Percentiles rank a stretch among this genome's conserved stretches.
Evolutionary conservation across 2,888 invertebrate species (phyloP).

Genomic region (Andrena camellia): DNA sequence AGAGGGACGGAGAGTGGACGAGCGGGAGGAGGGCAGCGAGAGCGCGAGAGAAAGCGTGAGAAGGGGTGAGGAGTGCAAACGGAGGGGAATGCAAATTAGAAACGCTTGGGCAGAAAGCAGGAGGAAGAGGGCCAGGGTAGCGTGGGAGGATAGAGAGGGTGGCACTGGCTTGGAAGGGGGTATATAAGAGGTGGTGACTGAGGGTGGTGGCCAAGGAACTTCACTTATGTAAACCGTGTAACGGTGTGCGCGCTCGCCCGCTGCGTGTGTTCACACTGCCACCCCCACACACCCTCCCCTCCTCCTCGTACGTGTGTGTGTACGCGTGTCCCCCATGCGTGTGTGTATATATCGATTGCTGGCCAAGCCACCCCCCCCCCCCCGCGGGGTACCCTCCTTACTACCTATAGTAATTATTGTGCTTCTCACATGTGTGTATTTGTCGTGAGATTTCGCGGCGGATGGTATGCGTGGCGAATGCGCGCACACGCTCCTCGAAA

Average conservation of each 20-base stretch:
- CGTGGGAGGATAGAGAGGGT: constrained; percentile 65
- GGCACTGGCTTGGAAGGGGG: constrained; percentile 65
- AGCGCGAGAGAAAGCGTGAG: constrained; percentile 54
- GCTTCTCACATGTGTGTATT: constrained; percentile 82
- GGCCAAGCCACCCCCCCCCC: constrained; percentile 79
- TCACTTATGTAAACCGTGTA: constrained; percentile 82
- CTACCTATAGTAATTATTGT: constrained; percentile 83
- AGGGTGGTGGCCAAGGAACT: constrained; percentile 82
- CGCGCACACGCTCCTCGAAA: constrained; percentile 42
- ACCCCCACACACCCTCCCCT: neutral
- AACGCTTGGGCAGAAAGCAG: constrained; percentile 83
- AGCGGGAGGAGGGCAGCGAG: constrained; percentile 39
- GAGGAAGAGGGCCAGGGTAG: constrained; percentile 68
- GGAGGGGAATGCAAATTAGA: constrained; percentile 85
- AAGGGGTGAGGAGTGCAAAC: constrained; percentile 77
- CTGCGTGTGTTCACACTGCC: constrained; percentile 66
- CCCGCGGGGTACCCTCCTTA: constrained; percentile 70
- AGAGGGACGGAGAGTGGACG: constrained; percentile 48
- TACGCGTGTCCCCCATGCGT: constrained; percentile 70
- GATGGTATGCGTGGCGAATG: constrained; percentile 72
- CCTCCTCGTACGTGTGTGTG: constrained; percentile 48
- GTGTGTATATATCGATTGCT: constrained; percentile 84
- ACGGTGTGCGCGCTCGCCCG: constrained; percentile 73
- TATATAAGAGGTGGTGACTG: constrained; percentile 76
- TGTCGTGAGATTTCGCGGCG: constrained; percentile 81